Base-by-base conservation (phyloP, 2,113 vertebrate species). In the Melanerpes aurifrons region DNA sequence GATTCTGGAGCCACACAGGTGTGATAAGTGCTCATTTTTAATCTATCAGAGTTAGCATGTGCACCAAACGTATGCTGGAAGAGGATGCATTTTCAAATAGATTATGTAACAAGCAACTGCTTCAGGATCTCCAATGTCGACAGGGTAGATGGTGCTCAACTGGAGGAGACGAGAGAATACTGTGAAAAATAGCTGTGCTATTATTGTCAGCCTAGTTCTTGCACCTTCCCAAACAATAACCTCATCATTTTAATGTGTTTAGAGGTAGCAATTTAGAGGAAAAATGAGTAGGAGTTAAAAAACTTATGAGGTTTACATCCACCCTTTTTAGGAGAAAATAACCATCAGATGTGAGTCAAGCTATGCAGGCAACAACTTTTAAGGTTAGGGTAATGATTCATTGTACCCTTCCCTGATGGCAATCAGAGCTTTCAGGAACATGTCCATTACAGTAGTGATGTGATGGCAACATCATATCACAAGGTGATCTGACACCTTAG, bases 11-110 rank as follows among this genome's bases (percentile, higher is more conserved):
- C 20, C 82, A 70, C 63, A 69, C 37, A 87, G 47, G 91, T 43
- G 54, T 58, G 87, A 45, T 69, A 87, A 92, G n/a, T 82, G 71
- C 21, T 87, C 47, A 24, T 87, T 95, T 95, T 80, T 80, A 59
- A 68, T 68, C 75, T 83, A 53, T 28, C 50, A n/a, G 12, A 63
- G 37, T 57, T 53, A 57, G 19, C 22, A 67, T 45, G 71, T 43
- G 13, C 35, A 74, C 57, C 35, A 82, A 26, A 5, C 56, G 25
- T 13, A 3, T 31, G 19, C 8, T 71, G 18, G 29, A 73, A 24
- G 14, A 28, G 26, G 64, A 68, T 18, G 56, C 19, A 32, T 5
- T 13, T 78, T 85, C 4, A 4, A 68, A 63, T 7, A 85, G 68
- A 82, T 84, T 57, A 53, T 84, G 10, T 17, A 74, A 31, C 32